Percentiles rank a stretch among this genome's conserved stretches.
These are phyloP conservation scores for Pygoscelis antarcticus DNA, from an alignment of 2,113 vertebrate species.

Conservation along the genomic window DNA sequence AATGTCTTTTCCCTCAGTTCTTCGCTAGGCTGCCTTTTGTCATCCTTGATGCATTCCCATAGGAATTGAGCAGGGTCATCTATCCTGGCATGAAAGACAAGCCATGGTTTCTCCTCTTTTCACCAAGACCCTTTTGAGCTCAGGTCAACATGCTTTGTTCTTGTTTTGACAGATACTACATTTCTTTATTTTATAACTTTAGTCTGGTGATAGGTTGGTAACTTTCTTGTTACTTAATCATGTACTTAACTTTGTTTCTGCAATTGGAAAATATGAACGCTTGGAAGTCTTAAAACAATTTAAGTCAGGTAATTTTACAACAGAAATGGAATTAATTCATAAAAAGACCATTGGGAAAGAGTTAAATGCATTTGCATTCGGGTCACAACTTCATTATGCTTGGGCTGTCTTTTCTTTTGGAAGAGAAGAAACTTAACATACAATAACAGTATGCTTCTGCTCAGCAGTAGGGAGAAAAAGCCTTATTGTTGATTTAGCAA, in stretches of 20 bases:
- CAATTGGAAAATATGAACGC: neutral
- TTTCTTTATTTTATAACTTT: neutral
- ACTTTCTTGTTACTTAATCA: neutral
- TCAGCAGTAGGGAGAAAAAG: neutral
- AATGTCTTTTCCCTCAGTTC: neutral
- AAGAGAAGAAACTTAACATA: neutral
- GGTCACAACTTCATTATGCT: neutral
- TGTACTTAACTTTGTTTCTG: neutral
- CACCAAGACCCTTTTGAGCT: neutral
- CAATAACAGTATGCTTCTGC: neutral
- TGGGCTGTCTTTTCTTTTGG: neutral
- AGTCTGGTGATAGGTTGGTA: no score
- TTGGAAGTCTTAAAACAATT: neutral
- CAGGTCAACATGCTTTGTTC: neutral
- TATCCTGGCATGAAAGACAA: neutral
- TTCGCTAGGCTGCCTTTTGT: neutral
- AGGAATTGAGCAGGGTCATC: neutral
- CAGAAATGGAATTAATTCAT: neutral
- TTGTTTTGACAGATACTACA: neutral
- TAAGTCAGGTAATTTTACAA: neutral
- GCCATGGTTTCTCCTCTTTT: neutral
- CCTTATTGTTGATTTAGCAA: neutral
- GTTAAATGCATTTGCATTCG: neutral
- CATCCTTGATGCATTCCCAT: neutral
- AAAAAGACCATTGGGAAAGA: neutral